These are phyloP conservation scores for Hydrophis major DNA, from an alignment of 2,797 vertebrate genomes.

Conservation along the genomic window DNA sequence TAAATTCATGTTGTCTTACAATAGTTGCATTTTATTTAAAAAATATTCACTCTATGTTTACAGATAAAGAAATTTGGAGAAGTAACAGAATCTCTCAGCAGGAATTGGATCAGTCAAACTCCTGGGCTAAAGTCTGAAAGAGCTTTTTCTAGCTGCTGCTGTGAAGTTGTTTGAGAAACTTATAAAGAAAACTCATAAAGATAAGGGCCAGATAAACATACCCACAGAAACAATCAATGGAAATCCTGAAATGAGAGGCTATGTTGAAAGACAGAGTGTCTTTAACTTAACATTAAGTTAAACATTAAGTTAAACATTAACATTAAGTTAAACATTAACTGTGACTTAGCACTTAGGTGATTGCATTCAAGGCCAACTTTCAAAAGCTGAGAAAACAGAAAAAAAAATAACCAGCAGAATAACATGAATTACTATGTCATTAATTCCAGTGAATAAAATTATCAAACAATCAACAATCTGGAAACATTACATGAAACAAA, in stretches of 20 bases:
- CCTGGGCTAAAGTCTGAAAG: slow-evolving; percentile 48
- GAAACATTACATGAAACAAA: neutral
- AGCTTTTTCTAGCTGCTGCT: slow-evolving; percentile 54
- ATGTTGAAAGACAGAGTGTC: slow-evolving; percentile 59
- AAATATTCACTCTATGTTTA: neutral
- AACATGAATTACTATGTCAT: neutral
- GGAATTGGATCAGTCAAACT: slow-evolving; percentile 47
- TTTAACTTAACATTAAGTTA: neutral
- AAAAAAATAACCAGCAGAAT: neutral
- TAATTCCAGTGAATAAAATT: neutral
- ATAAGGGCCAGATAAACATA: neutral
- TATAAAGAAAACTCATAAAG: neutral
- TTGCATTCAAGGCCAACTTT: neutral
- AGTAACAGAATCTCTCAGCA: slow-evolving; percentile 46
- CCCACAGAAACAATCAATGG: slow-evolving; percentile 40
- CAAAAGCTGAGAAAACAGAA: neutral
- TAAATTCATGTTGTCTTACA: neutral
- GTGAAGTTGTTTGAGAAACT: slow-evolving; percentile 54
- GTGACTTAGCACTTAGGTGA: neutral
- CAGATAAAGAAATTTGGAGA: slow-evolving; percentile 41
- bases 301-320: slow-evolving; percentile 39
- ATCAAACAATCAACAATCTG: neutral
- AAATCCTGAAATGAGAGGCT: slow-evolving; percentile 45
- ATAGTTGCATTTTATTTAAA: neutral
- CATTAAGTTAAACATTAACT: neutral